phyloP scores from a whole-genome alignment of 2,888 invertebrate species.

The Rhorus exstirpatorius region DNA sequence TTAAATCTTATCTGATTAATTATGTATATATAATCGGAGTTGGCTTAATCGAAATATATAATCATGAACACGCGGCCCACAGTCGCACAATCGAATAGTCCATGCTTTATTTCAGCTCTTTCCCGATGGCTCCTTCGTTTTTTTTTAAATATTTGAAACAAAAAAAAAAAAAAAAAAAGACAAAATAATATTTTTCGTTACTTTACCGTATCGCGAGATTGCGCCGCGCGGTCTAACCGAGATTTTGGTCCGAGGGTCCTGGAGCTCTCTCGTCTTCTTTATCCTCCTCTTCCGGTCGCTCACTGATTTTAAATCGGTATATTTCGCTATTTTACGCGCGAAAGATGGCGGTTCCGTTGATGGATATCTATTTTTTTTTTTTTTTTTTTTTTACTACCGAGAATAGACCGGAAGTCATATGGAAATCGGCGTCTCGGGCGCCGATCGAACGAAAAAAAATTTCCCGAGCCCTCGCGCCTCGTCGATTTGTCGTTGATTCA shows the following conservation, averaged over 20 bases:
- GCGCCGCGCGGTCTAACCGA: too few species aligned
- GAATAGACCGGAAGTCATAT: conserved; percentile 33
- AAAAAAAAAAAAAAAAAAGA: too few species aligned
- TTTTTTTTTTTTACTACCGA: background rate
- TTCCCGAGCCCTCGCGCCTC: background rate
- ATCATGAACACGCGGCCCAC: conserved; percentile 84
- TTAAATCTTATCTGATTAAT: conserved; percentile 65
- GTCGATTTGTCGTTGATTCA: conserved; percentile 23
- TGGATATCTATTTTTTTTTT: background rate
- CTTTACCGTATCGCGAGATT: too few species aligned
- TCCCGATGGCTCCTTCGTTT: background rate
- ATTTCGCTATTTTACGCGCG: background rate
- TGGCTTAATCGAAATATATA: conserved; percentile 65
- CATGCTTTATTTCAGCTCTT: conserved; percentile 25
- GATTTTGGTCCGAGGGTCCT: too few species aligned
- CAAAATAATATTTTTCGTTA: too few species aligned
- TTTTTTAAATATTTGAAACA: too few species aligned
- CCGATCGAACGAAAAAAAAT: conserved; percentile 48
- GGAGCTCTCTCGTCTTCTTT: too few species aligned
- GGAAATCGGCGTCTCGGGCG: conserved; percentile 14
- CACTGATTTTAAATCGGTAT: background rate
- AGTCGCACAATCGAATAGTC: conserved; percentile 78
- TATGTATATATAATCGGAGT: conserved; percentile 64
- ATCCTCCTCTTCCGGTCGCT: too few species aligned
- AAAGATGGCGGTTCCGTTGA: background rate